Evolutionary conservation across 2,113 vertebrate species (phyloP), one percentile per base, ranked within the genome.

Genomic region (Salminus brasiliensis): DNA sequence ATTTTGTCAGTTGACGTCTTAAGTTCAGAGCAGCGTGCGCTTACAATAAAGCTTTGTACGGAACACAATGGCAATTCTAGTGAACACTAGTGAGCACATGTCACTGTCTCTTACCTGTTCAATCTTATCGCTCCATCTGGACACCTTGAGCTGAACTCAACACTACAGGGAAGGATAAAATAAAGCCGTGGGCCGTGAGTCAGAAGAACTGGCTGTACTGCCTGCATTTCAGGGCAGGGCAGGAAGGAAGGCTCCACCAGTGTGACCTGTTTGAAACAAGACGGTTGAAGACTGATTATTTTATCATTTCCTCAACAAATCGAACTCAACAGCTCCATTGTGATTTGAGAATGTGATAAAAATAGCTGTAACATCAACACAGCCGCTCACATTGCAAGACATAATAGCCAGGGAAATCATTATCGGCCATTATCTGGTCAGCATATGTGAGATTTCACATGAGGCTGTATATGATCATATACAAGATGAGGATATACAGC

Each of bases 81-180:
- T 43, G 25, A 68, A 30, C 65, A 30, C 34, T 39, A 21, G n/a
- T n/a, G n/a, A n/a, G 11, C 13, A 66, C 32, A 1, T 41, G 32
- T 65, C 39, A 5, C 25, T 65, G 49, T 66, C 27, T 66, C 41
- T 65, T 36, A 41, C 18, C 49, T 39, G 21, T 55, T 62, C 62
- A 67, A 62, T 63, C 32, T 30, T 72, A 65, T 72, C 60, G 29
- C 43, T 65, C 41, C 45, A 41, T 79, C 77, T 41, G 39, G 57
- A 62, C 60, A 79, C 23, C 43, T 49, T 43, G 53, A 72, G 62
- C 68, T 79, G 65, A 79, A 79, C 77, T 57, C 70, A 32, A 34
- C 45, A 15, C 45, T 72, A 57, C 57, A 63, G 55, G 59, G 34
- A 39, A 53, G 68, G 39, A 63, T 62, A 16, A 52, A 72, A 27